These are phyloP conservation scores for Oncopeltus fasciatus DNA, from an alignment of 1,140 invertebrate species.

Conservation along the genomic window DNA sequence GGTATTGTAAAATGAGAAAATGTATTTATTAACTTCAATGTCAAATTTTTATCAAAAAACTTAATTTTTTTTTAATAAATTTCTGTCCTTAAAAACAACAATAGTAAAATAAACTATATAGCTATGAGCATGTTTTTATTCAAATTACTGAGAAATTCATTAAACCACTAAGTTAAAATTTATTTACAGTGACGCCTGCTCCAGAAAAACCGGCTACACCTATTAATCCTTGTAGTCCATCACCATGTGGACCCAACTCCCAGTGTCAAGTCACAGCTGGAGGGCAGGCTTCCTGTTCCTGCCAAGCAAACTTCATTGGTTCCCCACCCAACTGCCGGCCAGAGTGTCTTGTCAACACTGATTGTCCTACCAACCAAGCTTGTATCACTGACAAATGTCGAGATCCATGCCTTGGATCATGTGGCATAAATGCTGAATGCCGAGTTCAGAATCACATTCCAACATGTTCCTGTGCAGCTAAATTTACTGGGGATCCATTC, in stretches of 20 bases:
- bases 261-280: slow-evolving; percentile 31
- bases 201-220: slow-evolving; percentile 4
- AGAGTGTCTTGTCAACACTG: slow-evolving; percentile 39
- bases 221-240: slow-evolving; percentile 24
- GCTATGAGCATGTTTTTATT: too few species aligned
- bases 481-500: slow-evolving; percentile 48
- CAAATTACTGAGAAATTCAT: too few species aligned
- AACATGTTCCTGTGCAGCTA: slow-evolving; percentile 48
- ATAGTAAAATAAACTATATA: too few species aligned
- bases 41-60: too few species aligned
- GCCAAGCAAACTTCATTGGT: slow-evolving; percentile 38
- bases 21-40: too few species aligned
- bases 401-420: slow-evolving; percentile 53
- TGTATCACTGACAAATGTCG: slow-evolving; percentile 48
- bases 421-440: slow-evolving; percentile 53
- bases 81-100: too few species aligned
- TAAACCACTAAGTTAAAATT: too few species aligned
- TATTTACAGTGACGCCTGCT: not conserved
- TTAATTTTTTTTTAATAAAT: too few species aligned
- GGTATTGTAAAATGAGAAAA: too few species aligned
- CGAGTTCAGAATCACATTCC: slow-evolving; percentile 61
- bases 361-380: slow-evolving; percentile 36
- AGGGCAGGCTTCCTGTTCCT: slow-evolving; percentile 40
- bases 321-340: slow-evolving; percentile 40
- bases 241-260: slow-evolving; percentile 37